Evolutionary conservation across 2,888 invertebrate species (phyloP).

Genomic region (Arenicola marina): DNA sequence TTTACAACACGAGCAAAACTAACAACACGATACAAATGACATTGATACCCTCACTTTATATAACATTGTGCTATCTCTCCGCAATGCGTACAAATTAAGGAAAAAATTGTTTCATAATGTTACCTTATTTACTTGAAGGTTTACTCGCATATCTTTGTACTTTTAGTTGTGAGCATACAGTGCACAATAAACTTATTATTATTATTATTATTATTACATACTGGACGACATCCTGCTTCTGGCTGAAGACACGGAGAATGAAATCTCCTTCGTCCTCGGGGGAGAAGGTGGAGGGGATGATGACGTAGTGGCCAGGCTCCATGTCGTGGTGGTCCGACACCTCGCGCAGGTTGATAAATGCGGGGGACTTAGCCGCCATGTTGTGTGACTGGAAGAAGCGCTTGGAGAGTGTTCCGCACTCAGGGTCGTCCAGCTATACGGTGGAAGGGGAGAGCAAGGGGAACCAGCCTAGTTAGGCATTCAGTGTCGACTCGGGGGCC

Average conservation of each 20-base stretch:
- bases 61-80: background rate
- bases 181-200: no score
- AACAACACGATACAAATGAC: no score
- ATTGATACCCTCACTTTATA: no score
- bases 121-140: background rate
- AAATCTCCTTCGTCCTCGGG: conserved; percentile 95
- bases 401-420: conserved; percentile 22
- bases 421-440: conserved; percentile 21
- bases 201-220: background rate
- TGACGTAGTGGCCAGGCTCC: conserved; percentile 89
- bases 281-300: conserved; percentile 95
- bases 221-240: conserved; percentile 62
- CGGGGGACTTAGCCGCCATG: conserved; percentile 18
- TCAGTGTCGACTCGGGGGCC: no score
- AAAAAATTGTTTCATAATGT: no score
- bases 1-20: no score
- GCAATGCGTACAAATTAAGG: no score
- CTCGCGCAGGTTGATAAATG: conserved; percentile 91
- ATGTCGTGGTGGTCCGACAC: conserved; percentile 88
- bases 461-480: no score
- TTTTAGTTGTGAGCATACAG: background rate
- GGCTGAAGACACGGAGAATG: conserved; percentile 89
- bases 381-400: conserved; percentile 26
- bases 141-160: background rate
- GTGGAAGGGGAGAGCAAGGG: background rate